Evolutionary conservation across 1,140 invertebrate species (phyloP).

Genomic region (Leptopilina boulardi): DNA sequence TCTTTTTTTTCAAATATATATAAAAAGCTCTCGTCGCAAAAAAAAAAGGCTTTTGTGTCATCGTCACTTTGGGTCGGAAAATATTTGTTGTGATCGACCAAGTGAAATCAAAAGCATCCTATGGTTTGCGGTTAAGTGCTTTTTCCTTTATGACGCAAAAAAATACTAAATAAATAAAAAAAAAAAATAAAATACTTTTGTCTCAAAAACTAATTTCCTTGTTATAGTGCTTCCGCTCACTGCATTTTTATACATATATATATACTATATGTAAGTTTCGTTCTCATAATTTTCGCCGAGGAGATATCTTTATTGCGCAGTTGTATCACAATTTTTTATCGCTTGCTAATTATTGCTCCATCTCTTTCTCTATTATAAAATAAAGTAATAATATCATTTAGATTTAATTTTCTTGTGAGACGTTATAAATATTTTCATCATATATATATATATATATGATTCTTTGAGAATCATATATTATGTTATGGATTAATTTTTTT

Average conservation of each 20-base stretch:
- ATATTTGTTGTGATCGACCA: conserved; percentile 17
- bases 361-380: not conserved
- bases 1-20: not conserved
- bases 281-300: not conserved
- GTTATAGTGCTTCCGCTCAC: conserved; percentile 2
- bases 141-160: not conserved
- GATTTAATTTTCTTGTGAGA: not conserved
- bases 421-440: too few species aligned
- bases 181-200: conserved; percentile 1
- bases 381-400: not conserved
- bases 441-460: too few species aligned
- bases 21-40: not conserved
- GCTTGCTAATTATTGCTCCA: conserved; percentile 17
- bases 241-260: not conserved
- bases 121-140: conserved; percentile 30
- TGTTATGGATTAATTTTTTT: not conserved
- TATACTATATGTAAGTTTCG: not conserved
- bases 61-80: conserved; percentile 10
- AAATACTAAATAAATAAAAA: too few species aligned
- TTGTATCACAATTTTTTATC: conserved; percentile 2
- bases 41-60: not conserved
- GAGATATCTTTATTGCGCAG: not conserved
- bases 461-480: too few species aligned
- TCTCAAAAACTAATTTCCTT: conserved; percentile 16
- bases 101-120: conserved; percentile 20